A percentile compares a stretch with the other conserved stretches of the same genome.
phyloP scores from a whole-genome alignment of 2,888 invertebrate genomes.

The Argyra leucocephala region DNA sequence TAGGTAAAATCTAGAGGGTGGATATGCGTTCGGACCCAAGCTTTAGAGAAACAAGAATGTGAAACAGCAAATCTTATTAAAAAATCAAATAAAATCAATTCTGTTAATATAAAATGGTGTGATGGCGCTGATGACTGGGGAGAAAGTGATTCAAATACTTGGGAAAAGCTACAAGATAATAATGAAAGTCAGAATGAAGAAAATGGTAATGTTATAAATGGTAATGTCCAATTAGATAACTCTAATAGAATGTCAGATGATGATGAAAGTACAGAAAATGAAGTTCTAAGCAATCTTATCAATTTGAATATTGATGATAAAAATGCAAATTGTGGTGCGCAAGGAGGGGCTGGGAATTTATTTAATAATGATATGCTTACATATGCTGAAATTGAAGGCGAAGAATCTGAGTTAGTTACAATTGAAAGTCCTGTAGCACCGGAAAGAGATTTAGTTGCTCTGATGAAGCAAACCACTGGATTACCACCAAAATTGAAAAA shows the following conservation, averaged over 20 bases:
- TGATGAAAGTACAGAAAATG: constrained; percentile 52
- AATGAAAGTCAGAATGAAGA: constrained; percentile 53
- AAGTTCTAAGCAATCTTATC: constrained; percentile 48
- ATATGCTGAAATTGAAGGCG: constrained; percentile 76
- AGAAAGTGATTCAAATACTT: constrained; percentile 43
- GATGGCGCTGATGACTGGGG: constrained; percentile 69
- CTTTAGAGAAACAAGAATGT: constrained; percentile 47
- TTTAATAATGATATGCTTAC: constrained; percentile 36
- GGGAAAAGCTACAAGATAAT: constrained; percentile 30
- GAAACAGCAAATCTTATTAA: constrained; percentile 33
- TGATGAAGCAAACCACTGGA: constrained; percentile 56
- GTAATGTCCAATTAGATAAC: neutral
- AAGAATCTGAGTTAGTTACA: constrained; percentile 66
- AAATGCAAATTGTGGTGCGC: constrained; percentile 44
- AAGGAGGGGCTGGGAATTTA: constrained; percentile 29
- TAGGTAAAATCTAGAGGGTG: constrained; percentile 62
- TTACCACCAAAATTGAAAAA: constrained; percentile 40
- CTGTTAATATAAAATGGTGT: constrained; percentile 56
- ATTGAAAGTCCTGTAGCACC: constrained; percentile 68
- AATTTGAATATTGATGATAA: constrained; percentile 52
- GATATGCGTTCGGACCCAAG: constrained; percentile 67
- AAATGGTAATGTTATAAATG: constrained; percentile 58
- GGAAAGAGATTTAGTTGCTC: constrained; percentile 56
- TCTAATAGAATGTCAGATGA: constrained; percentile 44
- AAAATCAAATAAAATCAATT: constrained; percentile 27